Base-by-base conservation (phyloP, 1,140 invertebrate genomes). In the Drosophila tristis region DNA sequence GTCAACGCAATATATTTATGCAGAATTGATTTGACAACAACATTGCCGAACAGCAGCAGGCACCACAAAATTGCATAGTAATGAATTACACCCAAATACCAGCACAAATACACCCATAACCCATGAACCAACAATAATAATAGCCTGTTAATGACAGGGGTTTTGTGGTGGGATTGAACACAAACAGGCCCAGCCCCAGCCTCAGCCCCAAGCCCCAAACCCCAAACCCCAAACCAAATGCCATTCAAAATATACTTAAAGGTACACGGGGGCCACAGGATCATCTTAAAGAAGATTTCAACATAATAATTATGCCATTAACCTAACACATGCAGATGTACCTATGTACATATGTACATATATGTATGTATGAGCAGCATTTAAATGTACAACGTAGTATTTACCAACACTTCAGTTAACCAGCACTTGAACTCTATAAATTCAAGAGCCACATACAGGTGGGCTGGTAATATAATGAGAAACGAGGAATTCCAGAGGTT, bases 161-260 rank as follows among this genome's bases (percentile, higher is more conserved):
- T 80, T 75, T 70, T 55, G 51, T 39, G 35, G 35, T 9, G 23
- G 23, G 4, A 3, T 25, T 25, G 11, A 13, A 2, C 35, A 59
- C 16, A 16, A 16, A 16, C 16, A 16, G 16, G 16, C 16, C 16
- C 16, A 50, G 39, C 26, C 35, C 49, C 57, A 15, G n/a, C n/a
- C n/a, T n/a, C n/a, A n/a, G n/a, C n/a, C n/a, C n/a, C 31, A n/a
- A 44, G 7, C 48, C 11, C 49, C 57, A 15, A 53, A 53, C n/a
- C 15, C 8, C 26, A 35, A 15, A n/a, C 20, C 26, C 26, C 29
- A 53, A 53, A 53, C 50, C 35, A 53, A 60, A 51, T 57, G 55
- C 56, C 77, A 64, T 74, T 74, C 55, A 60, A 80, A 80, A 75
- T 75, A 51, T 70, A 80, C 65, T 65, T 49, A 61, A 49, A 42